phyloP scores from a whole-genome alignment of 2,797 vertebrate species.

The Hapalemur alaotrensis region DNA sequence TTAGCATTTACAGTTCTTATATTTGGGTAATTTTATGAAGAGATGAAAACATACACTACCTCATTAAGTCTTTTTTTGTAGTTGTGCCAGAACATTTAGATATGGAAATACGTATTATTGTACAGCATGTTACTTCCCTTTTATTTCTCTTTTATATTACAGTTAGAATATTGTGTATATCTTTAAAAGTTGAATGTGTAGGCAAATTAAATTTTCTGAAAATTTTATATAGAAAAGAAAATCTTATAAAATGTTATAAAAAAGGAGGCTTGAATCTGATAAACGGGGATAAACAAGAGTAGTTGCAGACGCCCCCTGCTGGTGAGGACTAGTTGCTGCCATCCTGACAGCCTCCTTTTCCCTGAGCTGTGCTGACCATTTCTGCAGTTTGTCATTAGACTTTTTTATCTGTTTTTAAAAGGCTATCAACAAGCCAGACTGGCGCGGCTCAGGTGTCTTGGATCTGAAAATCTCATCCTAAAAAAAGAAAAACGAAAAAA shows the following conservation, averaged over 20 bases:
- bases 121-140: neutral
- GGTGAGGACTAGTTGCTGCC: neutral
- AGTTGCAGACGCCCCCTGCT: neutral
- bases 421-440: neutral
- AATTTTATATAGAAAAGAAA: conserved; percentile 1
- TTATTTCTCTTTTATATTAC: conserved; percentile 17
- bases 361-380: neutral
- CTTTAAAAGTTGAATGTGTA: neutral
- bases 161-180: neutral
- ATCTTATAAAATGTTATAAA: neutral
- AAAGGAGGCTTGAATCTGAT: neutral
- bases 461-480: neutral
- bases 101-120: neutral
- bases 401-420: neutral
- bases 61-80: neutral
- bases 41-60: neutral
- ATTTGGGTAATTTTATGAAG: neutral
- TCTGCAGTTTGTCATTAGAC: neutral
- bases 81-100: neutral
- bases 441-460: neutral
- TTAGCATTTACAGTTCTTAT: neutral
- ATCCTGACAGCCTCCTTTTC: neutral
- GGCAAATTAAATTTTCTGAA: neutral
- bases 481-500: neutral
- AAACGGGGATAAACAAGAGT: neutral